Conservation (phyloP, 2,888 invertebrate species). For the Noctuana brunneofusca region DNA sequence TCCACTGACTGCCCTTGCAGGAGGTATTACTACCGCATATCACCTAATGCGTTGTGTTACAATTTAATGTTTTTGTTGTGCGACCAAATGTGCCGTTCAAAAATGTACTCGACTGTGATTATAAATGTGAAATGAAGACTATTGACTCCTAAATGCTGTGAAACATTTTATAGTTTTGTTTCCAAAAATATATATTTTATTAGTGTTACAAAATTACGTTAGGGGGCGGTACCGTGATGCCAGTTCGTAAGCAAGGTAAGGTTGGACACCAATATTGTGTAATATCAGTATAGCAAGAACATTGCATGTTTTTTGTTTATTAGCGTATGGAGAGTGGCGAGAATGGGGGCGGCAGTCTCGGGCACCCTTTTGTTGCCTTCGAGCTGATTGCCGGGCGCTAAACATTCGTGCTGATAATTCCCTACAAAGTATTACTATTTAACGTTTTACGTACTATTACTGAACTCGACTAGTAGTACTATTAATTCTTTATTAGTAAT, state of each 20-base stretch:
- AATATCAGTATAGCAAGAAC: conserved; percentile 34
- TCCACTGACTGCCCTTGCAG: conserved; percentile 65
- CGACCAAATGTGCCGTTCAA: conserved; percentile 64
- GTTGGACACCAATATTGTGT: conserved; percentile 41
- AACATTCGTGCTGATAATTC: conserved; percentile 6
- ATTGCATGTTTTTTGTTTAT: conserved; percentile 35
- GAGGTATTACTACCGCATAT: conserved; percentile 70
- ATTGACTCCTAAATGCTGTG: conserved; percentile 54
- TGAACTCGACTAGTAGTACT: too few species aligned
- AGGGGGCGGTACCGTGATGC: conserved; percentile 85
- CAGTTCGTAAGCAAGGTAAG: conserved; percentile 90
- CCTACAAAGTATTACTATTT: neutral
- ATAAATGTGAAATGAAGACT: conserved; percentile 70
- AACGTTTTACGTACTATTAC: neutral
- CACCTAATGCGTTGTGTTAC: conserved; percentile 54
- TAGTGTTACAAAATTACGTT: conserved; percentile 72
- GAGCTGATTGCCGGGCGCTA: conserved; percentile 15
- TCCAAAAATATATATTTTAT: conserved; percentile 56
- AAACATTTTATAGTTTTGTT: conserved; percentile 66
- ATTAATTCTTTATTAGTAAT: too few species aligned
- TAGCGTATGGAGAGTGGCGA: neutral
- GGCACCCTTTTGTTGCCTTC: conserved; percentile 14
- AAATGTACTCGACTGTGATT: conserved; percentile 65
- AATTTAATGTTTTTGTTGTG: conserved; percentile 75
- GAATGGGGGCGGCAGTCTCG: neutral